Base-by-base conservation (phyloP, 2,888 invertebrate genomes). In the Erebia epiphron region DNA sequence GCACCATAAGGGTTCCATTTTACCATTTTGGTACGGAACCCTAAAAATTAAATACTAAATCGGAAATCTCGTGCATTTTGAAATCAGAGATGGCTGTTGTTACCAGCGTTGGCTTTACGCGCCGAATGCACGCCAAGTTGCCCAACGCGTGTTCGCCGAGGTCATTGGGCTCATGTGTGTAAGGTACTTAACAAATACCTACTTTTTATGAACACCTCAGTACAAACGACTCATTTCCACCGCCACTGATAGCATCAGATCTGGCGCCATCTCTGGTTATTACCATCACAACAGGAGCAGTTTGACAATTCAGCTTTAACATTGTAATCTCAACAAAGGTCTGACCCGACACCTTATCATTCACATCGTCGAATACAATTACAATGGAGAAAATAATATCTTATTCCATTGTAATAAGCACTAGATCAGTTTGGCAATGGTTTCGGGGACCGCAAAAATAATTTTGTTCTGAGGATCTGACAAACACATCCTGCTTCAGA, bases 321-420 rank as follows among this genome's bases (percentile, higher is more conserved):
- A 87, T 86, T 89, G 89, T 91, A 86, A 87, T 87, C 85, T 85
- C 75, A 85, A 89, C 90, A 90, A 90, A 89, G 86, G 85, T 85
- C 79, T 87, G 88, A 89, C 88, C 88, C 88, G 87, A 86, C 87
- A 83, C 84, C 82, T 79, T 90, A 90, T 90, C 90, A 84, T 80
- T 73, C 74, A 76, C 77, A 77, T 76, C 79, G 75, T 77, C 68
- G 73, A 76, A 21, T 49, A 79, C 81, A 76, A 82, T 78, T 77
- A 78, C 77, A 78, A 49, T 76, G 72, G 73, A 75, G 66, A 78
- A 76, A 52, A 61, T 52, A 67, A 71, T 76, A 50, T 71, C 50
- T 66, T 74, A 75, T 50, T 11, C 5, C 61, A 0, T 35, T n/a
- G 50, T 0, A 41, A 61, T 71, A 71, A 67, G 52, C 50, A 18